Evolutionary conservation across 2,888 invertebrate genomes (phyloP), one percentile per base, ranked within the genome.

Genomic region (Ceraclea dissimilis): DNA sequence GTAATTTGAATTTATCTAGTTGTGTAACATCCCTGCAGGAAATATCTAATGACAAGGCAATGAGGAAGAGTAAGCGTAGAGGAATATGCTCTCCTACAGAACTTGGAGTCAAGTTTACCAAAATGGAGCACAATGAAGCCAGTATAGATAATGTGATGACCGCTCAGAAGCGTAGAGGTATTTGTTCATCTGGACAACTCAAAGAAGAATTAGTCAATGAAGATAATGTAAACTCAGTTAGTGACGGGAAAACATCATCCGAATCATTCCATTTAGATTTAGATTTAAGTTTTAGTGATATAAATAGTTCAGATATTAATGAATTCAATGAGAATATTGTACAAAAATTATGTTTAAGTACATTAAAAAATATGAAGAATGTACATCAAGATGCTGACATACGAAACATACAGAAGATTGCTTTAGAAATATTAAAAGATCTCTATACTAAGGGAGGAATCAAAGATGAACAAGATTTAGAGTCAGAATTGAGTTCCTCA

Each of bases 291-390:
- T 76, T 78, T 56, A 78, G 78, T 66, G 78, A 79, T 65, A 77
- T 78, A 13, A 78, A 78, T 65, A 78, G 78, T 66, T 77, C 77
- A 1, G 77, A 78, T 62, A 78, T 78, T 60, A 78, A 78, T 63
- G 77, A 75, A 19, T 78, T 78, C 62, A 78, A 78, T 63, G 78
- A 78, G 67, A 78, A 78, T 63, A 78, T 78, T 62, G 78, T 78
- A 4, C 78, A 78, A 66, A 78, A 78, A 64, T 63, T 78, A 57
- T 78, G 78, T 63, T 66, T 78, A 47, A 78, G 78, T 66, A 78
- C 78, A 34, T 67, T 78, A 17, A 78, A 78, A 64, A 78, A 78
- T 64, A 78, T 78, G 4, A 78, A 78, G 71, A 76, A 76, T 6
- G 78, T 77, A 8, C 78, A 78, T 63, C 77, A 77, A 66, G 78